phyloP scores from a whole-genome alignment of 2,113 vertebrate species.

The Notiomystis cincta region DNA sequence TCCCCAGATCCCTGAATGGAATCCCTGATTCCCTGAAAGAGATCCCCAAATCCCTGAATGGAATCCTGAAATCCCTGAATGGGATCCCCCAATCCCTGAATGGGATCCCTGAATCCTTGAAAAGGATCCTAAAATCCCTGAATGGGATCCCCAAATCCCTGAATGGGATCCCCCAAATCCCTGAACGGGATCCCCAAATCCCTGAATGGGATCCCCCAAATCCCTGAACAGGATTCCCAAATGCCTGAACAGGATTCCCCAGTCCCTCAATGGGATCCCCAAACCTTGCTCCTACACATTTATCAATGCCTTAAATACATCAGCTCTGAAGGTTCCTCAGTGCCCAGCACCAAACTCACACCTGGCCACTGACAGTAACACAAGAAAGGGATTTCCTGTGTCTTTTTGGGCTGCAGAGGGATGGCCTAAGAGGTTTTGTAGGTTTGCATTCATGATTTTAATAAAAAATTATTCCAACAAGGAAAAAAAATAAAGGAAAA shows the following conservation, averaged over 20 bases:
- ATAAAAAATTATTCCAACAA: background rate
- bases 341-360: background rate
- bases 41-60: background rate
- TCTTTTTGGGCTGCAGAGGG: background rate
- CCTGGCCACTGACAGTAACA: background rate
- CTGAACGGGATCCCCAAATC: too few species aligned
- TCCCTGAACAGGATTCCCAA: background rate
- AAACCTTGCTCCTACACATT: background rate
- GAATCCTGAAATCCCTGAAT: background rate
- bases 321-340: background rate
- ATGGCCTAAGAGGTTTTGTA: background rate
- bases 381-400: background rate
- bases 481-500: background rate
- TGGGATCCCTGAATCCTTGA: background rate
- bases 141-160: too few species aligned
- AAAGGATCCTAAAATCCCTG: background rate
- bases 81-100: background rate
- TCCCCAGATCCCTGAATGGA: background rate
- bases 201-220: too few species aligned
- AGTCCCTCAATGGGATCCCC: background rate
- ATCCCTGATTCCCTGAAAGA: background rate
- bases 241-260: background rate
- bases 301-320: background rate
- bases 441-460: background rate
- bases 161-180: background rate